A percentile compares a stretch with the other conserved stretches of the same genome.
Conservation (phyloP, 1,140 invertebrate species). For the Tetramorium parvispinum region DNA sequence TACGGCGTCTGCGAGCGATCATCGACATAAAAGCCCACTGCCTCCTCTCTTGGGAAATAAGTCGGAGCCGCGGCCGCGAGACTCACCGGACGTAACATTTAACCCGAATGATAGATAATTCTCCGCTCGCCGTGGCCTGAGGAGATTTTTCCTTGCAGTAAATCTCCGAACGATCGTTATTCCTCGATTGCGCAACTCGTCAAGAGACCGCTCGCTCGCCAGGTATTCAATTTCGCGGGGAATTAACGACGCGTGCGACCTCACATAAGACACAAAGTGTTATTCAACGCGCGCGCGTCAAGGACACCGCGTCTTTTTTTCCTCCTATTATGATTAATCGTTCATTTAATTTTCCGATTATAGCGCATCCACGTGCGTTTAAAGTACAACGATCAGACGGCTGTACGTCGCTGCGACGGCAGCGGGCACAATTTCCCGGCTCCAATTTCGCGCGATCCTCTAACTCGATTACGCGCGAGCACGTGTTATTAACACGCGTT, state of each 20-base stretch:
- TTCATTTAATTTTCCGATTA: constrained; percentile 7
- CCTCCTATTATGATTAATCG: constrained; percentile 1
- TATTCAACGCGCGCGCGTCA: neutral
- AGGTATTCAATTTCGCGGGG: constrained; percentile 36
- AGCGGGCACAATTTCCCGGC: neutral
- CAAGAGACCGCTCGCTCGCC: neutral
- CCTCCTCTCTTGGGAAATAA: constrained; percentile 65
- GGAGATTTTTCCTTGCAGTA: constrained; percentile 54
- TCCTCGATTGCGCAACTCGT: constrained; percentile 43
- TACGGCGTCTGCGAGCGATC: constrained; percentile 60
- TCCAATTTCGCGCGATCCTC: constrained; percentile 46
- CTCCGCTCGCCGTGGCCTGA: constrained; percentile 53
- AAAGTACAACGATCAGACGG: neutral
- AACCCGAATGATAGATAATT: constrained; percentile 71
- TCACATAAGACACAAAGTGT: neutral
- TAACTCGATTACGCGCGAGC: constrained; percentile 44
- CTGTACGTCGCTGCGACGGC: neutral
- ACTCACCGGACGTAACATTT: constrained; percentile 68
- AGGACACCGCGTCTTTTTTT: neutral
- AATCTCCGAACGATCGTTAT: constrained; percentile 37
- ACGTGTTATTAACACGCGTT: constrained; percentile 49
- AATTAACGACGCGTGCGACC: constrained; percentile 14
- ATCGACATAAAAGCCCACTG: constrained; percentile 63
- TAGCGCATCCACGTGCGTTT: neutral
- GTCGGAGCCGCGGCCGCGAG: constrained; percentile 22